Conservation (phyloP, 1,140 invertebrate species). For the Apis laboriosa region DNA sequence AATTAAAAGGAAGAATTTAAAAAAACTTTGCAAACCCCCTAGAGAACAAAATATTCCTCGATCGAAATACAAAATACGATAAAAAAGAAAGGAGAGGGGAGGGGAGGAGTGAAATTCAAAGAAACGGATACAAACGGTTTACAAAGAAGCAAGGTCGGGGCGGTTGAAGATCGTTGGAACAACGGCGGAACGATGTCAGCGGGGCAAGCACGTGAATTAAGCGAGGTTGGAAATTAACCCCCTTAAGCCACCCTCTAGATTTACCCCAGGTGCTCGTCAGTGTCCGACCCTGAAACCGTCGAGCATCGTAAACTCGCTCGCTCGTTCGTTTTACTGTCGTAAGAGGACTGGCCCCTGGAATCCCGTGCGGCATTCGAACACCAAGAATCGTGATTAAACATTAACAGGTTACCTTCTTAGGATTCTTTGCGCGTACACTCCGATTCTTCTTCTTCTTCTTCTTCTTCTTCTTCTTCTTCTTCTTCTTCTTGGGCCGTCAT, state of each 20-base stretch:
- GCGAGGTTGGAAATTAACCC: constrained; percentile 65
- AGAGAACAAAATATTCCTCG: no score
- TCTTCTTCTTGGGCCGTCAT: neutral
- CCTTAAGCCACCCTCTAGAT: constrained; percentile 62
- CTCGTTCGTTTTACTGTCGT: constrained; percentile 67
- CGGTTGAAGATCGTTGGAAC: constrained; percentile 22
- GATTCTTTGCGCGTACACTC: constrained; percentile 20
- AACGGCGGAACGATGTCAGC: constrained; percentile 62
- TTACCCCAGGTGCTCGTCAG: constrained; percentile 68
- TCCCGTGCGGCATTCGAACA: constrained; percentile 54
- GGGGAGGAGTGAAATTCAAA: neutral
- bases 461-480: neutral
- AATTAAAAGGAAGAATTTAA: no score
- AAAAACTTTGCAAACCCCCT: no score
- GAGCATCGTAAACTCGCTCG: constrained; percentile 61
- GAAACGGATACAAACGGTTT: neutral
- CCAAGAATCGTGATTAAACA: constrained; percentile 62
- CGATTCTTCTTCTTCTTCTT: constrained; percentile 1
- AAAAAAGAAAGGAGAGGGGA: neutral
- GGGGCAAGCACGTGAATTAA: constrained; percentile 66
- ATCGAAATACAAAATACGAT: neutral
- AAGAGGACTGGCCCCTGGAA: constrained; percentile 47
- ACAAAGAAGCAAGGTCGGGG: neutral
- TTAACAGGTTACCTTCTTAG: constrained; percentile 48
- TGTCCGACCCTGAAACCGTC: constrained; percentile 66